Percentiles rank a stretch among this genome's conserved stretches.
These are phyloP conservation scores for Aradophagus sp. DNA, from an alignment of 1,140 invertebrate genomes.

Conservation along the genomic window DNA sequence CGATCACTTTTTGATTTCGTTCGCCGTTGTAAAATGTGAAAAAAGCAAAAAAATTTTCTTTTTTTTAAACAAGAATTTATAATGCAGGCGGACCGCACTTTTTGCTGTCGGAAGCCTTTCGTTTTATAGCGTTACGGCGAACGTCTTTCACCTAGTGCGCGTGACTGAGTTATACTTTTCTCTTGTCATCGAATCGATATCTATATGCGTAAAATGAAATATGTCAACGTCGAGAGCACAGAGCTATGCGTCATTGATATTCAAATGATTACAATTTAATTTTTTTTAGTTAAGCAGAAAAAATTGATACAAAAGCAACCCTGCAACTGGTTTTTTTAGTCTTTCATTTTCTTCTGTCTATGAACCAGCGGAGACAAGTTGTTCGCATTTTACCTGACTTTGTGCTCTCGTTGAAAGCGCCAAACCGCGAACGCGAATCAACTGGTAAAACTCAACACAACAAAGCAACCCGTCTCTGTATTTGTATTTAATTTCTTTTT, in stretches of 20 bases:
- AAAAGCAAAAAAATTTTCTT: too few species aligned
- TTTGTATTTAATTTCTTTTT: too few species aligned
- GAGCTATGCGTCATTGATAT: constrained; percentile 55
- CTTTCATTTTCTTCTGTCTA: constrained; percentile 14
- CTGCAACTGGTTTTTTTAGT: constrained; percentile 20
- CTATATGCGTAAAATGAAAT: constrained; percentile 65
- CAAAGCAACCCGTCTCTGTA: constrained; percentile 26
- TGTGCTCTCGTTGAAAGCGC: constrained; percentile 42
- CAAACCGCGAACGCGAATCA: constrained; percentile 52
- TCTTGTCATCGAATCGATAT: constrained; percentile 60
- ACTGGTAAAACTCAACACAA: constrained; percentile 25
- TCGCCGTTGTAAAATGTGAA: too few species aligned
- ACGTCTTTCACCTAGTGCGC: constrained; percentile 74
- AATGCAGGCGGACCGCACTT: too few species aligned
- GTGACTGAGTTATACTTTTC: constrained; percentile 68
- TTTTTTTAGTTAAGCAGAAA: too few species aligned
- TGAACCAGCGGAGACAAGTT: too few species aligned
- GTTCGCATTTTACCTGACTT: too few species aligned
- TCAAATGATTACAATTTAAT: constrained; percentile 31
- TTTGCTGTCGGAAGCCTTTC: too few species aligned
- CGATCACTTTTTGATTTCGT: too few species aligned
- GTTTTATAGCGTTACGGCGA: constrained; percentile 74
- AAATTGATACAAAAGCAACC: constrained; percentile 17
- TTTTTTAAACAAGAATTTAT: too few species aligned
- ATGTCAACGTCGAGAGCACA: constrained; percentile 63